Base-by-base conservation (phyloP, 2,113 vertebrate genomes). In the Apodemus sylvaticus region DNA sequence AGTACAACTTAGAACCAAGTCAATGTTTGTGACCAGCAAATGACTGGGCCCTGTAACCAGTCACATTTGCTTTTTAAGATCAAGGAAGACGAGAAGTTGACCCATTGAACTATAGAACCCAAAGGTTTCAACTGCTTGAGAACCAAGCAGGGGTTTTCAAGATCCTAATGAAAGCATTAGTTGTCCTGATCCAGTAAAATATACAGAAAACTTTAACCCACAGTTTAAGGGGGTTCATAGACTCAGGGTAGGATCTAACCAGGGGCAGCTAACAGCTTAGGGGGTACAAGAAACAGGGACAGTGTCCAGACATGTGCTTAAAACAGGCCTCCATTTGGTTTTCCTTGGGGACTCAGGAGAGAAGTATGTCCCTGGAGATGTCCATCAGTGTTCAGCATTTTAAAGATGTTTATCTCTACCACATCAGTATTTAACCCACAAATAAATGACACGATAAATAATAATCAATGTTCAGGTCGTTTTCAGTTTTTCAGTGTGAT, bases 401-500 rank as follows among this genome's bases (percentile, higher is more conserved):
- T 87, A 66, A 88, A 94, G 36, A 11, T 79, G 53, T 94, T 20
- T n/a, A 83, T 45, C 62, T 45, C 48, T 39, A 29, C n/a, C 34
- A 4, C 53, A 64, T 29, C 91, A 64, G 51, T 64, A 74, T 88
- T 86, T 66, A 39, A n/a, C 13, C n/a, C 48, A 71, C 7, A 14
- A 60, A 39, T 58, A n/a, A 60, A 51, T 60, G 17, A 17, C 31
- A 62, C 3, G 22, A 20, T 34, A 19, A 8, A 36, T 68, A 45
- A 13, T 36, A 68, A 48, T 82, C 74, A 58, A 45, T n/a, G 53
- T 62, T 95, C 48, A 81, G 12, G 22, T 68, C 83, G 64, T 86
- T 94, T 93, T 86, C 53, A 83, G 48, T 82, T 91, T 82, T 78
- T 90, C 36, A 85, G 29, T 91, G 87, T 81, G 83, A 81, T 89